Percentiles rank a stretch among this genome's conserved stretches.
These are phyloP conservation scores for Hystrix cristata DNA, from an alignment of 2,113 vertebrate species.

Conservation along the genomic window DNA sequence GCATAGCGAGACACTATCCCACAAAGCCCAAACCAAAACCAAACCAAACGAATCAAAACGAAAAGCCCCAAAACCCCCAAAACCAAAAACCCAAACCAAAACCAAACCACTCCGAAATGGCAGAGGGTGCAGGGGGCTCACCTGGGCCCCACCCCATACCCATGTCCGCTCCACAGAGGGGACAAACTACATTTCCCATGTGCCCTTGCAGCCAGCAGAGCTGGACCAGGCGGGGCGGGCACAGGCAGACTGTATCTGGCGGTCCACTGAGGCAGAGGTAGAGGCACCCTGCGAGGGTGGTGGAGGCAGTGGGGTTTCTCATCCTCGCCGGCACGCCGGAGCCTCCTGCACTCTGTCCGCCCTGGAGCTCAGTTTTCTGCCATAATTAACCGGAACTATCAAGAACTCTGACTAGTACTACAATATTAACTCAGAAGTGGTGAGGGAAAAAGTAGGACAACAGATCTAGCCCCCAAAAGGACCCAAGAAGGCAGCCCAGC, in stretches of 20 bases:
- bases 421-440: not conserved
- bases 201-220: not conserved
- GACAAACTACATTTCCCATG: not conserved
- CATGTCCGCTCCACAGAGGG: not conserved
- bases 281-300: not conserved
- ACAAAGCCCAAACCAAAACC: no score
- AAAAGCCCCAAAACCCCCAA: no score
- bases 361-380: not conserved
- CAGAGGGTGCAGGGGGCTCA: not conserved
- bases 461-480: not conserved
- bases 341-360: no score
- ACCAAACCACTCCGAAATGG: not conserved
- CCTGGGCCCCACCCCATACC: accelerated
- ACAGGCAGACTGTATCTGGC: not conserved
- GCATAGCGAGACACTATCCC: no score
- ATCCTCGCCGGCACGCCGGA: not conserved
- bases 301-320: not conserved
- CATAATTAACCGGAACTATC: not conserved
- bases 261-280: no score
- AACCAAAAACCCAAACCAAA: no score
- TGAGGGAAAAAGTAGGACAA: not conserved
- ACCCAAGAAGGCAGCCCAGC: not conserved
- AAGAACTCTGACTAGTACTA: not conserved
- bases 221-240: not conserved
- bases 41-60: no score